Conservation (phyloP, 2,797 vertebrate species). For the Propithecus deckenii region DNA sequence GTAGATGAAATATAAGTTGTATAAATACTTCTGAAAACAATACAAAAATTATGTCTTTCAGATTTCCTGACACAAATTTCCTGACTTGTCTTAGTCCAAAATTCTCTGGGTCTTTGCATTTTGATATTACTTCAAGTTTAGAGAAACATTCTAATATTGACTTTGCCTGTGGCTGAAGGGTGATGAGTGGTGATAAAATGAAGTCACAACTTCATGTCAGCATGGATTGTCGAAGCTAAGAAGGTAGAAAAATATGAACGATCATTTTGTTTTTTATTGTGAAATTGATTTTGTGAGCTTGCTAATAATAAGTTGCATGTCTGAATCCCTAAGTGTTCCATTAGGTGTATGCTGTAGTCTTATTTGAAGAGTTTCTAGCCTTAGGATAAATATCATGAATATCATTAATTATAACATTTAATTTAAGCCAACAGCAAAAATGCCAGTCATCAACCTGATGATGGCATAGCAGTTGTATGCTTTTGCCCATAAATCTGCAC, state of each 20-base stretch:
- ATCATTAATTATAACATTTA: neutral
- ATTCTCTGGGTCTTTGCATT: neutral
- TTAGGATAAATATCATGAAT: neutral
- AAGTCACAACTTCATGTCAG: neutral
- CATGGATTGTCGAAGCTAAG: neutral
- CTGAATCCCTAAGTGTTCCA: neutral
- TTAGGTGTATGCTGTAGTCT: neutral
- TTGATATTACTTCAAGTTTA: neutral
- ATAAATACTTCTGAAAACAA: neutral
- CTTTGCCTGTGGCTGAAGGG: neutral
- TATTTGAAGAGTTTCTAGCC: neutral
- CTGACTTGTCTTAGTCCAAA: neutral
- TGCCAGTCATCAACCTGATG: neutral
- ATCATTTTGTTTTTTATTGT: neutral
- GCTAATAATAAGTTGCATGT: neutral
- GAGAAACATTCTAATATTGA: neutral
- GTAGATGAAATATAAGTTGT: neutral
- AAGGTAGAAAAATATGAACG: neutral
- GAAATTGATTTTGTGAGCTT: neutral
- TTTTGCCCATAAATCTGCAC: neutral
- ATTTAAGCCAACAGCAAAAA: neutral
- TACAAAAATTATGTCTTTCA: neutral
- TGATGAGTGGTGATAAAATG: neutral
- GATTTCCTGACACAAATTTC: neutral
- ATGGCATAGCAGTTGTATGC: neutral